Evolutionary conservation across 2,113 vertebrate genomes (phyloP).

Genomic region (Hymenochirus boettgeri): DNA sequence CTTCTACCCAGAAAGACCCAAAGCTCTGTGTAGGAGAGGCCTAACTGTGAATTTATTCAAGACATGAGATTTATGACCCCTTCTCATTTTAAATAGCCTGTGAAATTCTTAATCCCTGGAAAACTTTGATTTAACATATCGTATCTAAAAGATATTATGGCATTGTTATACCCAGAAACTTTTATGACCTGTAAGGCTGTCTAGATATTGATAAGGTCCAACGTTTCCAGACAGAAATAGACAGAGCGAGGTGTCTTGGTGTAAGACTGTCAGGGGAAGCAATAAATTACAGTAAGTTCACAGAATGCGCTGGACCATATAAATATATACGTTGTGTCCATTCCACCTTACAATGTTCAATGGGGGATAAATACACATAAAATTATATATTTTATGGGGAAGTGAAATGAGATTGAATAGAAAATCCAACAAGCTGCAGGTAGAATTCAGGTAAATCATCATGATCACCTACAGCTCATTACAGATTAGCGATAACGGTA

Average conservation of each 20-base stretch:
- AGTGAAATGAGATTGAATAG: too few relatives aligned
- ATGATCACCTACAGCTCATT: too few relatives aligned
- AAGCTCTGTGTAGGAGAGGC: slow-evolving; percentile 47
- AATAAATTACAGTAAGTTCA: slow-evolving; percentile 35
- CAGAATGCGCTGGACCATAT: too few relatives aligned
- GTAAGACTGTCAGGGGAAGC: slow-evolving; percentile 4
- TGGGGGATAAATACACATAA: too few relatives aligned
- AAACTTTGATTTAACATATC: slow-evolving; percentile 63
- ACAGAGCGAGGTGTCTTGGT: slow-evolving; percentile 10
- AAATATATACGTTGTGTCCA: too few relatives aligned
- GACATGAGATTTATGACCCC: slow-evolving; percentile 55
- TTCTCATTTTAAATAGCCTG: slow-evolving; percentile 57
- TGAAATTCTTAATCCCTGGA: slow-evolving; percentile 65
- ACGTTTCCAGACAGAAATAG: slow-evolving; percentile 44
- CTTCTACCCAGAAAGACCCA: slow-evolving; percentile 47
- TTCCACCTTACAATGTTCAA: too few relatives aligned
- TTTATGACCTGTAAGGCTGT: slow-evolving; percentile 43
- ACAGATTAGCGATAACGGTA: too few relatives aligned
- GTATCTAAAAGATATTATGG: slow-evolving; percentile 58
- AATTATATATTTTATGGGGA: too few relatives aligned
- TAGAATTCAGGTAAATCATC: too few relatives aligned
- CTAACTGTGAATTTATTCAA: slow-evolving; percentile 54
- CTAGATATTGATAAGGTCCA: slow-evolving; percentile 39
- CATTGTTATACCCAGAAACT: slow-evolving; percentile 44
- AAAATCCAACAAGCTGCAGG: too few relatives aligned